Evolutionary conservation across 2,888 invertebrate species (phyloP), one percentile per base, ranked within the genome.

Genomic region (Eupeodes luniger): DNA sequence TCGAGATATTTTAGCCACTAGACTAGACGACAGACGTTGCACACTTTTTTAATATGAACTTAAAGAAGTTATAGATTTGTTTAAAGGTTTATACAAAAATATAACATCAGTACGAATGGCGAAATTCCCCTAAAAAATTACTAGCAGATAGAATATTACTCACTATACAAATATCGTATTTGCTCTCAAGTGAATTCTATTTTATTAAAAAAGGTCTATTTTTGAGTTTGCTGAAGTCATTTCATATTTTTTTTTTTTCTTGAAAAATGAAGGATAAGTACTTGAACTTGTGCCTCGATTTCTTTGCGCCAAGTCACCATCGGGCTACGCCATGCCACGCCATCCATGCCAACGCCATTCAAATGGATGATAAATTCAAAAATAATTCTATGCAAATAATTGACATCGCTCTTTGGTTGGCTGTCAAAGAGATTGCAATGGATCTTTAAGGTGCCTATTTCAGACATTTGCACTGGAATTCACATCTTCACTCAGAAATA

Each of bases 271-370:
- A 72, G 64, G 74, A 62, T 69, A 69, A 80, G 83, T 76, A 80
- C 86, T 87, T 83, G 86, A 83, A 87, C 83, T 82, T 82, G 85
- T 82, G 85, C 77, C 57, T 66, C 80, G 44, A 59, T 27, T 62
- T 69, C 49, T 51, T 55, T 10, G 14, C 51, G n/a, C 51, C 6
- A n/a, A 51, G 19, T 10, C 7, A 19, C 19, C 7, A 14, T 19
- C n/a, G 55, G 9, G 14, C 27, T 27, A 27, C 27, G 27, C 27
- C 27, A 27, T 2, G 1, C 27, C 27, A 27, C 27, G 27, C 27
- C 27, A 27, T 3, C 27, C 27, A 27, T 27, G 27, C 2, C 27
- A 27, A 27, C 27, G n/a, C 11, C n/a, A 27, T 62, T 55, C 57
- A 49, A 72, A 78, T 67, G 80, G 47, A 75, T 27, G 83, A 74